Evolutionary conservation across 1,140 invertebrate genomes (phyloP), one percentile per base, ranked within the genome.

Genomic region (Trichonephila clavipes): DNA sequence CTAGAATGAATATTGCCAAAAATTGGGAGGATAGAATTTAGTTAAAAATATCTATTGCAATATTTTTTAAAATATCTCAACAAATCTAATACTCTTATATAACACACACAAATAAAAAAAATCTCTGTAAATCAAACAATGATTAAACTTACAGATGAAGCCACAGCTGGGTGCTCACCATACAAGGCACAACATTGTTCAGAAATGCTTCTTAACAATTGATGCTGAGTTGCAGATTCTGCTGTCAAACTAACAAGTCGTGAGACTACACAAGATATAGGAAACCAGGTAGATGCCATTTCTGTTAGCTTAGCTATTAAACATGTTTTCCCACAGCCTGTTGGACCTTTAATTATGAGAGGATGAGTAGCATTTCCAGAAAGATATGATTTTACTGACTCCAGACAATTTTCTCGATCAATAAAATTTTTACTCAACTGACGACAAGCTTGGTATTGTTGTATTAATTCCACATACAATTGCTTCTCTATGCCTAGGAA

Each of bases 291-390:
- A 95, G 96, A 97, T 95, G 96, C 97, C 94, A 96, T 96, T 94
- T 97, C 97, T 51, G 97, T 97, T 7, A 97, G 97, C 94, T 97
- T 97, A 4, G 97, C 97, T 12, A 98, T 96, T 8, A 98, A 95
- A 8, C 97, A 97, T 4, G 97, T 98, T 96, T 98, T 98, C 1
- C 98, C 98, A 95, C 97, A 97, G 28, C 98, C 98, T 18, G 97
- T 96, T 59, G 97, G 97, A 0, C 98, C 98, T 94, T 97, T 97
- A n/a, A 98, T 95, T 19, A 98, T 96, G 87, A 98, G 95, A 0
- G 97, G 97, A 64, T 95, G 90, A 12, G 94, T 94, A n/a, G 96
- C 96, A 64, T 96, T 96, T 66, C 97, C 97, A 2, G 96, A 96
- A 12, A 98, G 96, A 95, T 98, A 98, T n/a, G 95, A 95, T 90